A percentile compares a stretch with the other conserved stretches of the same genome.
Evolutionary conservation across 2,113 vertebrate genomes (phyloP).

Genomic region (Ceyx melanurus): DNA sequence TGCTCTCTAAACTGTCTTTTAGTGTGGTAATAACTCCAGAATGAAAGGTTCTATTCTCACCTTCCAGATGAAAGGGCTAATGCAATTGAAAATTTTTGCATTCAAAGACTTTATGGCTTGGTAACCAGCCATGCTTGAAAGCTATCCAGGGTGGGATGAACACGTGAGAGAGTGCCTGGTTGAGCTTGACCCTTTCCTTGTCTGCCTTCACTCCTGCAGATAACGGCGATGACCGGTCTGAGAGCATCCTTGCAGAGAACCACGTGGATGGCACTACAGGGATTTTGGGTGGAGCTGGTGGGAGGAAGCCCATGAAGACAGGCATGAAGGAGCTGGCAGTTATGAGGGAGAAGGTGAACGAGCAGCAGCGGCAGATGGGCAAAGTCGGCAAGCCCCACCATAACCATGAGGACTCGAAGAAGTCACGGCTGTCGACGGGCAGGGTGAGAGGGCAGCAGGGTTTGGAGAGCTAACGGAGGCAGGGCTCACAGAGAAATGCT

Average conservation of each 20-base stretch:
- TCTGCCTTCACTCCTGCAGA: conserved; percentile 53
- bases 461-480: background rate
- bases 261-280: conserved; percentile 68
- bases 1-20: conserved; percentile 37
- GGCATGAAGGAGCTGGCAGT: conserved; percentile 78
- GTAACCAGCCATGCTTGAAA: background rate
- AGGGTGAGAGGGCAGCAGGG: conserved; percentile 66
- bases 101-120: conserved; percentile 53
- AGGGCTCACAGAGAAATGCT: background rate
- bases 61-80: conserved; percentile 61
- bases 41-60: conserved; percentile 60
- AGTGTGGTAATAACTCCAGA: conserved; percentile 32
- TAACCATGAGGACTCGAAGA: conserved; percentile 74
- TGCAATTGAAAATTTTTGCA: conserved; percentile 42
- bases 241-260: conserved; percentile 71
- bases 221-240: conserved; percentile 56
- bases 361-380: conserved; percentile 79
- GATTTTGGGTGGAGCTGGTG: conserved; percentile 38
- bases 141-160: background rate
- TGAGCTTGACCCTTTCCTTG: conserved; percentile 17
- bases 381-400: conserved; percentile 70
- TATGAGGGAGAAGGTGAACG: conserved; percentile 75
- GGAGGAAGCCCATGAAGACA: conserved; percentile 67
- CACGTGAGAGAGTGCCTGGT: background rate
- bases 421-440: conserved; percentile 65